Evolutionary conservation across 2,888 invertebrate genomes (phyloP), one percentile per base, ranked within the genome.

Genomic region (Helleia helle): DNA sequence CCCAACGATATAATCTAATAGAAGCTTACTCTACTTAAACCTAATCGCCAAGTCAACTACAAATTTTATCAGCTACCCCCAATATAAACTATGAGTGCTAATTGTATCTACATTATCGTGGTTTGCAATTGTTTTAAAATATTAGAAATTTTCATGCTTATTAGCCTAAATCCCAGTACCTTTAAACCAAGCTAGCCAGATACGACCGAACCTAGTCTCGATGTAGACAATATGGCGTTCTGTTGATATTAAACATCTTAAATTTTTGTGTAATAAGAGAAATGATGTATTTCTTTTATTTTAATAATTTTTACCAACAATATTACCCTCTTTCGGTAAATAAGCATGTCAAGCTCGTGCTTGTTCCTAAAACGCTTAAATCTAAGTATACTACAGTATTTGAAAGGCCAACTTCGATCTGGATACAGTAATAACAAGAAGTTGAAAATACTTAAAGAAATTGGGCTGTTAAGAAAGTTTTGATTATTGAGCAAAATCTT

Each of bases 331-430:
- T 15, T 8, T 12, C 22, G 11, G 5, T 8, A 9, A 12, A 34
- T 18, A 11, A 34, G 1, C 34, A 34, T 34, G 34, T 18, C n/a
- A 18, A 34, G 22, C 22, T n/a, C n/a, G n/a, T n/a, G 12, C 9
- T 4, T 18, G 22, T 18, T 3, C 18, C 22, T 22, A 34, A 13
- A 17, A 31, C 17, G 8, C n/a, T 34, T 34, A 34, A 17, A 34
- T 11, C 34, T 34, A 34, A 34, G 12, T 34, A 34, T 18, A 12
- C 22, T 34, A 34, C 22, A 17, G 12, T 18, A 34, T 22, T 6
- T 34, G 12, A 34, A 34, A 34, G 34, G 34, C 34, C 34, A 34
- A 34, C 34, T 34, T 34, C 34, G 22, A 34, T 34, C 22, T 34
- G 34, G 6, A 22, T 34, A 17, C 18, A 34, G 9, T 18, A 11